These are phyloP conservation scores for Pycnomerus fuliginosus DNA, from an alignment of 2,888 invertebrate genomes.

Conservation along the genomic window DNA sequence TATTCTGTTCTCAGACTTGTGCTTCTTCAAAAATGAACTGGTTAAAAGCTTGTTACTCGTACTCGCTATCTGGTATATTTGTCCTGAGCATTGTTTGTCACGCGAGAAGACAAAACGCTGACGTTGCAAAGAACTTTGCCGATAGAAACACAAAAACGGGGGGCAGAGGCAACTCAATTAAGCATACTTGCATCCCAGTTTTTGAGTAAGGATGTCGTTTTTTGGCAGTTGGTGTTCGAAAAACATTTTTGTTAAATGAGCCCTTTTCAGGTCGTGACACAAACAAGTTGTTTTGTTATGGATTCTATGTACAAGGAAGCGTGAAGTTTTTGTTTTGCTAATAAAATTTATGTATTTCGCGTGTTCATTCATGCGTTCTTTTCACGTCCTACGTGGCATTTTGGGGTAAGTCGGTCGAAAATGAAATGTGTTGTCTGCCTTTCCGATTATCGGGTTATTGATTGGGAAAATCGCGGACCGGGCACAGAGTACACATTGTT, in stretches of 20 bases:
- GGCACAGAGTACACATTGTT: constrained; percentile 39
- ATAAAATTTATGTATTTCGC: constrained; percentile 22
- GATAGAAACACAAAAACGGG: no score
- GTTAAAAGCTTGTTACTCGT: no score
- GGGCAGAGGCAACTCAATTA: no score
- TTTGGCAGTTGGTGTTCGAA: no score
- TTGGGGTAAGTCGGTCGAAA: constrained; percentile 16
- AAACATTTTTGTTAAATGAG: constrained; percentile 3
- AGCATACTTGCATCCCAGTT: no score
- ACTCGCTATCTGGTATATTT: no score
- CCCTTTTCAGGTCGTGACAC: constrained; percentile 19
- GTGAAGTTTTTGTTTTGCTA: constrained; percentile 21
- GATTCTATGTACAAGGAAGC: constrained; percentile 21
- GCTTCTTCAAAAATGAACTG: no score
- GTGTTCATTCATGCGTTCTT: constrained; percentile 15
- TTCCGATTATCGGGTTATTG: constrained; percentile 40
- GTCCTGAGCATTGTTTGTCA: no score
- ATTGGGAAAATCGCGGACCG: constrained; percentile 45
- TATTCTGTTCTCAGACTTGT: no score
- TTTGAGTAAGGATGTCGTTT: no score
- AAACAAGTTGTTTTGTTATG: constrained; percentile 17
- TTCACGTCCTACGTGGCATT: not conserved
- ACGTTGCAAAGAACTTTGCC: no score
- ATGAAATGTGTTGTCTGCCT: constrained; percentile 28
- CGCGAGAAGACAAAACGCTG: no score